Evolutionary conservation across 2,888 invertebrate species (phyloP).

Genomic region (Unio delphinus): DNA sequence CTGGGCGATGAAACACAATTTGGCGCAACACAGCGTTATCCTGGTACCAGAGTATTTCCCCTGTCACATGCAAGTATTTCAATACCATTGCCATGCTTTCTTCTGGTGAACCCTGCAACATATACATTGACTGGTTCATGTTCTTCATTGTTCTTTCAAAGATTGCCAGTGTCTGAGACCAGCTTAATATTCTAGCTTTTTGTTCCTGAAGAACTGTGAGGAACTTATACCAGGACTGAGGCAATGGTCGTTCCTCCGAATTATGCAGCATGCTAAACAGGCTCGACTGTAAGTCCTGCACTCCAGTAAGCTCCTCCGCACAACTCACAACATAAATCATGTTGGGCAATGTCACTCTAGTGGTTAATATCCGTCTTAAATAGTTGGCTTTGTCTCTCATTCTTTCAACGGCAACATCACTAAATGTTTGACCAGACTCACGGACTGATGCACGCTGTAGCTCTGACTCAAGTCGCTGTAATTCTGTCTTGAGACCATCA

Average conservation of each 20-base stretch:
- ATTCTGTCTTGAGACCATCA: constrained; percentile 19
- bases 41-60: constrained; percentile 64
- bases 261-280: constrained; percentile 37
- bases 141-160: constrained; percentile 46
- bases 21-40: constrained; percentile 52
- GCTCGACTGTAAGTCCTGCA: constrained; percentile 35
- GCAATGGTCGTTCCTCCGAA: constrained; percentile 45
- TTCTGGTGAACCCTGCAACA: constrained; percentile 53
- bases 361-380: constrained; percentile 52
- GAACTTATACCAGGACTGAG: constrained; percentile 58
- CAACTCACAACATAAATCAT: constrained; percentile 58
- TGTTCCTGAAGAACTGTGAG: constrained; percentile 50
- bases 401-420: constrained; percentile 55
- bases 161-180: constrained; percentile 46
- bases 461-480: constrained; percentile 21
- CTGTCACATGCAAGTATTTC: constrained; percentile 53
- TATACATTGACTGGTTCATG: constrained; percentile 54
- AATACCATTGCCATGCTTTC: constrained; percentile 55
- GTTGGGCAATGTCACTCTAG: constrained; percentile 49
- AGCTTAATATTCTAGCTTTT: constrained; percentile 48
- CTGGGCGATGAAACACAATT: constrained; percentile 62
- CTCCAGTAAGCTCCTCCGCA: constrained; percentile 51
- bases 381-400: constrained; percentile 51
- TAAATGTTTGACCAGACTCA: constrained; percentile 51
- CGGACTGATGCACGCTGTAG: constrained; percentile 34